Evolutionary conservation across 2,888 invertebrate genomes (phyloP), one percentile per base, ranked within the genome.

Genomic region (Noctua janthina): DNA sequence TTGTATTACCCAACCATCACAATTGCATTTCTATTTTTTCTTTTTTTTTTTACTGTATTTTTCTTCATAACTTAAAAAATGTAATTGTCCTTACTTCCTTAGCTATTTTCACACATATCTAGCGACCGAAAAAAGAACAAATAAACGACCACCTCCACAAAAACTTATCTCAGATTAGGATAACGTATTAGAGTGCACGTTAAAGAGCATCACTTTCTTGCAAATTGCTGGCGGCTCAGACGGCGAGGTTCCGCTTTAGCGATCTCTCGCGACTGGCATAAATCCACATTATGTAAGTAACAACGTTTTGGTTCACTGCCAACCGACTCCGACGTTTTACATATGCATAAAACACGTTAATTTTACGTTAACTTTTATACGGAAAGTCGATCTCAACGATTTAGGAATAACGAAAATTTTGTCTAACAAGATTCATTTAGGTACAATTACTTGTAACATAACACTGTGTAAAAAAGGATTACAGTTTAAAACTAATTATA

Each of bases 291-390:
- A 96, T 94, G 93, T 95, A 94, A 94, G 94, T 94, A 93, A 95
- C 95, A 95, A 92, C 94, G 93, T 94, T 95, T 96, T 96, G 96
- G 96, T 95, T 93, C 95, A 92, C 90, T 96, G 96, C 96, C 96
- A 96, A 94, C 94, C 93, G 94, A 93, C 94, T 89, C 80, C 86
- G 88, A 82, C 86, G 78, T 23, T 87, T 78, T 87, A 64, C 54
- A 29, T 29, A 88, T 89, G 87, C 84, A 81, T 79, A 76, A 62
- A 20, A 71, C n/a, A 88, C 83, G 79, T 56, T 78, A 81, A 87
- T 84, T 79, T 82, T 86, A 86, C 84, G 74, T 74, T 81, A 64
- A 76, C n/a, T 17, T 70, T 49, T 77, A 23, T 13, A 39, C 8
- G 5, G 54, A 8, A 76, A 29, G 20, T 43, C 8, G 11, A 11